Evolutionary conservation across 2,888 invertebrate genomes (phyloP).

Genomic region (Phorcus lineatus): DNA sequence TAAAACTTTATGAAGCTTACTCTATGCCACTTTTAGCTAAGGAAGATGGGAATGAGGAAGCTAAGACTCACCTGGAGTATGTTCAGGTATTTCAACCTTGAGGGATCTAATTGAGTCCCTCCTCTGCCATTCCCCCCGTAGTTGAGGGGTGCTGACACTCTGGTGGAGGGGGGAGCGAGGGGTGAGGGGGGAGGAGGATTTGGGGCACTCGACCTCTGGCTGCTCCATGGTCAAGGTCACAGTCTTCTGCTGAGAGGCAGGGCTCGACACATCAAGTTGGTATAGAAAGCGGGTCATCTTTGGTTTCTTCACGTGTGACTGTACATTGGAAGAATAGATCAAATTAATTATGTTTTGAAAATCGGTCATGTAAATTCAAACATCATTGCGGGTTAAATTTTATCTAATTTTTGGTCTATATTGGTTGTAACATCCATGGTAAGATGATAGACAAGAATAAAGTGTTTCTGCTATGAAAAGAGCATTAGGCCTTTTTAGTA

Average conservation of each 20-base stretch:
- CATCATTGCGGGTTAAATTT: too few species aligned
- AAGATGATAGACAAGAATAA: too few species aligned
- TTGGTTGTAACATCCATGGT: too few species aligned
- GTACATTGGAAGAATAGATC: not conserved
- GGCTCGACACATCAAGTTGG: slow-evolving; percentile 52
- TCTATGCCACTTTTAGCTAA: too few species aligned
- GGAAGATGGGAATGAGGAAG: too few species aligned
- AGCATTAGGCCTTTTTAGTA: too few species aligned
- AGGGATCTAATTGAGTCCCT: slow-evolving; percentile 33
- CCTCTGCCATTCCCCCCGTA: slow-evolving; percentile 61
- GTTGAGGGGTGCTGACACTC: slow-evolving; percentile 52
- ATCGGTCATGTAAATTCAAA: too few species aligned
- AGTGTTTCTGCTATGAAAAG: too few species aligned
- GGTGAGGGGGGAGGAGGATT: not conserved
- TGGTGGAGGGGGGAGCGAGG: slow-evolving; percentile 32
- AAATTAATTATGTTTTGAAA: too few species aligned
- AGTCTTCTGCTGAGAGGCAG: slow-evolving; percentile 59
- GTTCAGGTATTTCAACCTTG: slow-evolving; percentile 3
- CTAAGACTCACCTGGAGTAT: slow-evolving; percentile 10
- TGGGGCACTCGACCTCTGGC: not conserved
- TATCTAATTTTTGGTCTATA: too few species aligned
- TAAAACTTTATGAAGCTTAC: too few species aligned
- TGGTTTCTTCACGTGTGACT: slow-evolving; percentile 67
- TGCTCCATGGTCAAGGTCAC: slow-evolving; percentile 62
- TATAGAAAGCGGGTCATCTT: slow-evolving; percentile 60